phyloP scores from a whole-genome alignment of 2,888 invertebrate species.

The Scrobipalpa costella region DNA sequence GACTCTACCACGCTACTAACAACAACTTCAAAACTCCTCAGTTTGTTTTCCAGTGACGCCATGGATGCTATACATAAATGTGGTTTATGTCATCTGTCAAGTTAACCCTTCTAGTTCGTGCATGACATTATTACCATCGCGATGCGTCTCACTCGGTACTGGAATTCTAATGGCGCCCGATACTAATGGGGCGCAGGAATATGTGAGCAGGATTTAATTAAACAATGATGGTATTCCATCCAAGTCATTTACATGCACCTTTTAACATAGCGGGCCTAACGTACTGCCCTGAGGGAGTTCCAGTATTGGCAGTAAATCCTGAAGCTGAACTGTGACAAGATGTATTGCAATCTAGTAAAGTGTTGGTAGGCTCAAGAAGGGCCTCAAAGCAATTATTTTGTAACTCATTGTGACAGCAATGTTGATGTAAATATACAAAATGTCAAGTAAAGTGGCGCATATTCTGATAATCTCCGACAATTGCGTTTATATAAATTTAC shows the following conservation, averaged over 20 bases:
- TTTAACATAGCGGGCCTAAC: constrained; percentile 8
- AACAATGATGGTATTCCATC: constrained; percentile 19
- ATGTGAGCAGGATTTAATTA: constrained; percentile 20
- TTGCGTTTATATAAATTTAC: too few species aligned
- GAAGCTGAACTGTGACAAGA: neutral
- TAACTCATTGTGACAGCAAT: too few species aligned
- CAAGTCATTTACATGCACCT: constrained; percentile 12
- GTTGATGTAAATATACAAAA: too few species aligned
- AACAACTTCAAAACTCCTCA: neutral
- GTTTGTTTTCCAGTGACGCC: neutral
- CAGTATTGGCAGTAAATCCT: neutral
- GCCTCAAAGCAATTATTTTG: too few species aligned
- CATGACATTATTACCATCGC: constrained; percentile 28
- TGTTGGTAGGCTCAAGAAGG: too few species aligned
- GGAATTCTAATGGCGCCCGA: constrained; percentile 52
- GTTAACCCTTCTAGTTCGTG: constrained; percentile 40
- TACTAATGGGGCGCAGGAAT: constrained; percentile 30
- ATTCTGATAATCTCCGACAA: too few species aligned
- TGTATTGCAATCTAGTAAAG: neutral
- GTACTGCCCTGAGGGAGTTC: neutral
- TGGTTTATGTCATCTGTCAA: constrained; percentile 18
- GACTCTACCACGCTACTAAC: neutral
- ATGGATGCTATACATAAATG: constrained; percentile 5
- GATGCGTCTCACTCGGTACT: constrained; percentile 42
- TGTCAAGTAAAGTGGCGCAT: too few species aligned